These are phyloP conservation scores for Argyra leucocephala DNA, from an alignment of 2,888 invertebrate genomes.

Conservation along the genomic window DNA sequence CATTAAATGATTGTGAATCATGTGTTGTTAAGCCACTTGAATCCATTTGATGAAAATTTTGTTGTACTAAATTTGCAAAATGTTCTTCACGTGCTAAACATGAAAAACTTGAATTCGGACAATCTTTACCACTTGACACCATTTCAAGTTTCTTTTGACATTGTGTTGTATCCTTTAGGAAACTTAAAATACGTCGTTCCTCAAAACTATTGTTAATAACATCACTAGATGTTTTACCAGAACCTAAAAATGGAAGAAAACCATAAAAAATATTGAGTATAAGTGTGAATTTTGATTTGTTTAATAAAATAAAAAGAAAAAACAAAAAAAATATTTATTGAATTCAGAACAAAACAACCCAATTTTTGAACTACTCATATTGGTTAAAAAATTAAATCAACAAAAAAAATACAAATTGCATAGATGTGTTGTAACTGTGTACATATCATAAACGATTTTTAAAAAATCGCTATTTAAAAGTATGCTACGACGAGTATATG, in stretches of 20 bases:
- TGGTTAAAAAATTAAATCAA: no score
- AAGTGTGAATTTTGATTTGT: no score
- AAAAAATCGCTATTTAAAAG: no score
- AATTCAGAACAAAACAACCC: no score
- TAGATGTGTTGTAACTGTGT: no score
- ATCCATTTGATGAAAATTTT: slow-evolving; percentile 33
- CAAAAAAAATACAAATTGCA: no score
- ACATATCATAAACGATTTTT: no score
- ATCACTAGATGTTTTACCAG: slow-evolving; percentile 21
- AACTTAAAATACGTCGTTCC: slow-evolving; percentile 42
- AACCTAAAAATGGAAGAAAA: slow-evolving; percentile 14
- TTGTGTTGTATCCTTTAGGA: slow-evolving; percentile 43
- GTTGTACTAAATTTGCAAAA: slow-evolving; percentile 44
- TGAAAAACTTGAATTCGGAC: slow-evolving; percentile 43
- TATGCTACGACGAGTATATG: no score
- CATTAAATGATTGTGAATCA: slow-evolving; percentile 13
- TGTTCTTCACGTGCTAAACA: slow-evolving; percentile 44
- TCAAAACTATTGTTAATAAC: slow-evolving; percentile 37
- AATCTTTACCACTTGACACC: slow-evolving; percentile 36
- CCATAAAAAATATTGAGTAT: no score
- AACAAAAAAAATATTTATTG: no score
- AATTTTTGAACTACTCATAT: no score
- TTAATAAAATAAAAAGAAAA: no score
- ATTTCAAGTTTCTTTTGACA: slow-evolving; percentile 42
- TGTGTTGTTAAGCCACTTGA: slow-evolving; percentile 8